Evolutionary conservation across 1,140 invertebrate species (phyloP), one percentile per base, ranked within the genome.

Genomic region (Copidosoma floridanum): DNA sequence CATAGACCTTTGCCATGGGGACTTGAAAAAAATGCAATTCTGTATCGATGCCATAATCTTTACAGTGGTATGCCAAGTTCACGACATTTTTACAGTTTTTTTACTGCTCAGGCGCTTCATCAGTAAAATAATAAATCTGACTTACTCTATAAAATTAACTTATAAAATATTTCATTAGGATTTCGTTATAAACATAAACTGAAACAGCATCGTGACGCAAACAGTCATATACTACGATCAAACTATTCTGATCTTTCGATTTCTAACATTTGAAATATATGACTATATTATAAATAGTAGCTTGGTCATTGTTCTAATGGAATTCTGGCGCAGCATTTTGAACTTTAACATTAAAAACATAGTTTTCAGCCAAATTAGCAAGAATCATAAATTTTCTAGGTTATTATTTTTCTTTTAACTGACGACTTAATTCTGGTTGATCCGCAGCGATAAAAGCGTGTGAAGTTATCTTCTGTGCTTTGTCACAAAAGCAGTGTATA

Each of bases 11-110:
- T 72, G 0, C 74, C 70, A 61, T 76, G 74, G 8, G 61, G 41
- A 14, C 71, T 71, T 8, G 69, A 69, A 64, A 65, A 73, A 69
- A 75, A 46, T 73, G 57, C 67, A 69, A 74, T 41, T 68, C 64
- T 11, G 64, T 65, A 18, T 23, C 21, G 0, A 71, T 37, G 2
- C 58, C 61, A 61, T 66, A 72, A 57, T 72, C 66, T 29, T 35
- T 4, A 18, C 48, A 16, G 20, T 57, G 60, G 21, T 51, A 51
- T 24, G 14, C 23, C 35, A 55, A 38, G 38, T 48, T 62, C 16
- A 55, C 14, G 14, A 48, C 32, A 29, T 55, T 61, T 48, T 54
- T 55, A 18, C 38, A 38, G 48, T 55, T 61, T 47, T 61, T 55
- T 11, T 48, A 61, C 20, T 61, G 59, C 16, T 47, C 23, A 1